Conservation (phyloP, 2,888 invertebrate species). For the Tryphoninae sp. region DNA sequence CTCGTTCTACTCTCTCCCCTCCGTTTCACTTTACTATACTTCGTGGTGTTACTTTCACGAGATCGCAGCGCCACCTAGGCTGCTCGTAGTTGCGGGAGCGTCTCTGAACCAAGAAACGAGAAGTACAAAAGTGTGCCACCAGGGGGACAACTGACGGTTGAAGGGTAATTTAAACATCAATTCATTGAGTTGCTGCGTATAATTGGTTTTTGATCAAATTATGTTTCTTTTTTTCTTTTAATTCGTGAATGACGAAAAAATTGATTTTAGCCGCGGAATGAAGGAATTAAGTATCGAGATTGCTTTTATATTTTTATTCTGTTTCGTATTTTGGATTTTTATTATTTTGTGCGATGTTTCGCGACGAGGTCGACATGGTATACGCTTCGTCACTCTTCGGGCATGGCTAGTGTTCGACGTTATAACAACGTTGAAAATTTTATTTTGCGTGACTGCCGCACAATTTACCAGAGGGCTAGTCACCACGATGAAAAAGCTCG, state of each 20-base stretch:
- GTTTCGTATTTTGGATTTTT: no score
- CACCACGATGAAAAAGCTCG: neutral
- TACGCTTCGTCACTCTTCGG: neutral
- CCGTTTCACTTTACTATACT: conserved; percentile 18
- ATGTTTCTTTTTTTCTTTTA: no score
- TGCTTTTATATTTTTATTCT: no score
- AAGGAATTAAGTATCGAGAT: no score
- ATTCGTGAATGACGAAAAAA: no score
- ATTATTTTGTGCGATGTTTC: neutral
- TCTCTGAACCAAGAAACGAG: no score
- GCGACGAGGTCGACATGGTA: neutral
- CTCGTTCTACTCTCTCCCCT: conserved; percentile 46
- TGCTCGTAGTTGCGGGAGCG: neutral
- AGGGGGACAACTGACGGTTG: no score
- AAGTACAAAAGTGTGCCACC: no score
- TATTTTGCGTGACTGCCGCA: neutral
- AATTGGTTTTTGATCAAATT: no score
- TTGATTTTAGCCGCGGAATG: no score
- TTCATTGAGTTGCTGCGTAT: no score
- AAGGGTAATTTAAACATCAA: no score
- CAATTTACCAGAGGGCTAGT: neutral
- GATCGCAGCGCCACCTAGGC: conserved; percentile 16
- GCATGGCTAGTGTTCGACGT: neutral
- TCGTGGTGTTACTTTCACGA: conserved; percentile 33
- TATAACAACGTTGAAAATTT: neutral